phyloP scores from a whole-genome alignment of 2,888 invertebrate species.

The Eupeodes luniger region DNA sequence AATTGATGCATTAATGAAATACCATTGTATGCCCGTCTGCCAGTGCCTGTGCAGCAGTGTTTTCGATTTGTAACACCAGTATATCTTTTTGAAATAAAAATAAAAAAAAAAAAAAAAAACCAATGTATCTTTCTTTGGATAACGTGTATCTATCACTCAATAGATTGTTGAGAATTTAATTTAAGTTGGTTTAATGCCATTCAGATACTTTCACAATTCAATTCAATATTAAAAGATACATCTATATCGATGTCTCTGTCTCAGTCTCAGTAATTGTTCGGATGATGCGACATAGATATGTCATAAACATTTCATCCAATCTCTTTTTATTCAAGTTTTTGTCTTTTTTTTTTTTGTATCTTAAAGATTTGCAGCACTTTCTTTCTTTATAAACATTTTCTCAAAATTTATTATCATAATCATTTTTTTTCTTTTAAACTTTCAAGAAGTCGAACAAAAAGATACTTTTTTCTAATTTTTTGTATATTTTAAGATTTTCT shows the following conservation, averaged over 20 bases:
- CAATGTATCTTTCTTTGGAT: conserved; percentile 43
- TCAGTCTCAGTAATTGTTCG: conserved; percentile 31
- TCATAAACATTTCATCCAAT: conserved; percentile 47
- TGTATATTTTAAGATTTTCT: conserved; percentile 9
- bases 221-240: conserved; percentile 36
- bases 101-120: conserved; percentile 30
- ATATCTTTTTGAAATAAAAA: conserved; percentile 19
- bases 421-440: neutral
- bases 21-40: conserved; percentile 30
- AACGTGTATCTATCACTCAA: conserved; percentile 66
- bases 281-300: conserved; percentile 44
- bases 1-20: conserved; percentile 55
- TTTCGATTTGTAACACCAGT: conserved; percentile 54
- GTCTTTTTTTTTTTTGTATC: neutral
- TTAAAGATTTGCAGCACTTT: conserved; percentile 31
- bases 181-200: conserved; percentile 48
- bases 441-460: neutral
- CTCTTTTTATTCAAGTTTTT: conserved; percentile 16
- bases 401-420: neutral
- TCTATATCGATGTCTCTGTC: conserved; percentile 25
- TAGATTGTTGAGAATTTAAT: conserved; percentile 45
- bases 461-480: neutral
- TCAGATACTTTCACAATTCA: conserved; percentile 45
- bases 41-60: neutral
- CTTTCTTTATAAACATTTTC: neutral